These are phyloP conservation scores for Misgurnus anguillicaudatus DNA, from an alignment of 2,113 vertebrate species.

Conservation along the genomic window DNA sequence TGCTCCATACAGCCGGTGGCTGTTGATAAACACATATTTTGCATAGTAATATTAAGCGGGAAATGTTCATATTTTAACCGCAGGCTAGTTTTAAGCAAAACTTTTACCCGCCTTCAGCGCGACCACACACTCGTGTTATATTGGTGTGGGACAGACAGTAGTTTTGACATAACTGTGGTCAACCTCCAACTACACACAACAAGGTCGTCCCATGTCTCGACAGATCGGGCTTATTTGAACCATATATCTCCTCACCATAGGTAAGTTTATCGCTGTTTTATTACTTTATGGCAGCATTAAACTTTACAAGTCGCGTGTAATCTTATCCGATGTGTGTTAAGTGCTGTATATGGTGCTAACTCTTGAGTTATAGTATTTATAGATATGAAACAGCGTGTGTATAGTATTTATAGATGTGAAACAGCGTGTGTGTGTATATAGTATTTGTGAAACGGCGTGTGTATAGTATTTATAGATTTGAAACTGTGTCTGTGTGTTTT, in stretches of 20 bases:
- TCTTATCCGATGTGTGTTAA: too few species aligned
- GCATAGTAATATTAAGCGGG: background rate
- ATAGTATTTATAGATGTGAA: too few species aligned
- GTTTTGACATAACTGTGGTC: conserved; percentile 34
- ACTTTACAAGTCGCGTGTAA: background rate
- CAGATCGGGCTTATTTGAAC: background rate
- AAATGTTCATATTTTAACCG: background rate
- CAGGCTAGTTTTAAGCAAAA: background rate
- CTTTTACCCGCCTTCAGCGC: background rate
- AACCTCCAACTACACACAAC: conserved; percentile 11
- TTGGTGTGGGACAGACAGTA: background rate
- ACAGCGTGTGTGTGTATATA: too few species aligned
- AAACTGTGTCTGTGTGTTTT: background rate
- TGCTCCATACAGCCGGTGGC: background rate
- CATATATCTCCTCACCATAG: background rate
- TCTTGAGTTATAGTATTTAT: too few species aligned
- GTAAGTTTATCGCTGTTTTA: background rate
- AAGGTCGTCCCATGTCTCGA: conserved; percentile 48
- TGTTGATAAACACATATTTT: conserved; percentile 12
- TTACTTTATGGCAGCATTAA: background rate
- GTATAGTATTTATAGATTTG: too few species aligned
- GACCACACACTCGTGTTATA: background rate
- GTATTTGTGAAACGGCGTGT: too few species aligned
- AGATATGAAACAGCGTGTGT: too few species aligned
- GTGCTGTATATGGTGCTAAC: background rate